Percentiles rank a stretch among this genome's conserved stretches.
phyloP scores from a whole-genome alignment of 1,140 invertebrate genomes.

The Pseudomyrmex dendroicus region DNA sequence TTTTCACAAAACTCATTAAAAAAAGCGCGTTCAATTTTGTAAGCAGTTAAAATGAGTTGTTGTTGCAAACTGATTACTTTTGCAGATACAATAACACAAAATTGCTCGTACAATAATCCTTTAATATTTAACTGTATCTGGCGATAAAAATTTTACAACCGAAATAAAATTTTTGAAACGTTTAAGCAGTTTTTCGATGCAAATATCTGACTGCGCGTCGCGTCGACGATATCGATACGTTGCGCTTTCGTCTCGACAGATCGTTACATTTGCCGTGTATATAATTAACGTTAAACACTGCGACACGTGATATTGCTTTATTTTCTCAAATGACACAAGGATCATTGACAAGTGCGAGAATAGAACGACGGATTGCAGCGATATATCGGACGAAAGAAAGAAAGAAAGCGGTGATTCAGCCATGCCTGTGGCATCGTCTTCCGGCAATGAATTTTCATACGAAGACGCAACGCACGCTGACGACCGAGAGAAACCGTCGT shows the following conservation, averaged over 20 bases:
- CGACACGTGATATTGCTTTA: not conserved
- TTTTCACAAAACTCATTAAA: too few relatives aligned
- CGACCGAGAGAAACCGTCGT: conserved; percentile 62
- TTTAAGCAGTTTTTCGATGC: too few relatives aligned
- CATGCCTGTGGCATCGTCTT: not conserved
- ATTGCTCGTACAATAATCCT: too few relatives aligned
- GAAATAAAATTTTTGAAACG: too few relatives aligned
- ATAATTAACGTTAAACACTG: not conserved
- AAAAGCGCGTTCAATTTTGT: too few relatives aligned
- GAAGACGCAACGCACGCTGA: not conserved
- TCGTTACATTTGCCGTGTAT: conserved; percentile 75
- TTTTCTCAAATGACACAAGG: conserved; percentile 83
- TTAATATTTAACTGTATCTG: too few relatives aligned
- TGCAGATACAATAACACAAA: too few relatives aligned
- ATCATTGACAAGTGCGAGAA: conserved; percentile 81
- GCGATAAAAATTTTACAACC: too few relatives aligned
- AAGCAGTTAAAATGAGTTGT: too few relatives aligned
- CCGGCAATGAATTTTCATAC: not conserved
- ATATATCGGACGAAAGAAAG: conserved; percentile 29
- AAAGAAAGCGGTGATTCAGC: not conserved
- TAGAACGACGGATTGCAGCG: conserved; percentile 69
- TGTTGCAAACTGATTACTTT: too few relatives aligned
- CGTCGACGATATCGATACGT: conserved; percentile 85
- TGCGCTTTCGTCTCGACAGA: conserved; percentile 85
- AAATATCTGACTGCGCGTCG: conserved; percentile 69